Percentiles rank a stretch among this genome's conserved stretches.
Evolutionary conservation across 1,140 invertebrate genomes (phyloP).

Genomic region (Paraescarpia echinospica): DNA sequence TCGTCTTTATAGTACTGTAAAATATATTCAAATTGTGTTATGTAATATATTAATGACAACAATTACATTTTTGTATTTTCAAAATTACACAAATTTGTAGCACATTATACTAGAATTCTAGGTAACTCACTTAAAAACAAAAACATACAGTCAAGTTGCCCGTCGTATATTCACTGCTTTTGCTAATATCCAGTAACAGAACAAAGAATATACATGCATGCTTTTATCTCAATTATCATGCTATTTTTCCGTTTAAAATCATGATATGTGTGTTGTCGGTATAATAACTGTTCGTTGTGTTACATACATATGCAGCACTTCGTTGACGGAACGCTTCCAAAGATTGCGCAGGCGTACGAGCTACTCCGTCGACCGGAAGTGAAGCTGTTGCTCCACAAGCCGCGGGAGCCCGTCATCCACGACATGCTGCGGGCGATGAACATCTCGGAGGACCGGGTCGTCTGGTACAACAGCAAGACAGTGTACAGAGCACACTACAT

Average conservation of each 20-base stretch:
- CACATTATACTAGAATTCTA: too few species aligned
- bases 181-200: too few species aligned
- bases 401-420: not conserved
- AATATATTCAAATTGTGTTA: too few species aligned
- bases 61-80: too few species aligned
- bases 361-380: not conserved
- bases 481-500: not conserved
- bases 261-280: not conserved
- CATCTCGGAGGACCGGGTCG: not conserved
- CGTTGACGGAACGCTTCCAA: slow-evolving; percentile 24
- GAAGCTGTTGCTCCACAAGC: not conserved
- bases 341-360: slow-evolving; percentile 10
- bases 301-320: slow-evolving; percentile 20
- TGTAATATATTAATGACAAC: too few species aligned
- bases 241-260: not conserved
- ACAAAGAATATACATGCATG: too few species aligned
- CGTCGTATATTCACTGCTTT: too few species aligned
- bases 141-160: too few species aligned
- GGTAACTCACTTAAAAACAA: too few species aligned
- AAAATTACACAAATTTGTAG: too few species aligned
- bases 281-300: not conserved
- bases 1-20: too few species aligned
- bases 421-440: slow-evolving; percentile 15
- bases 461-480: not conserved
- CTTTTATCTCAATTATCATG: too few species aligned